Evolutionary conservation across 2,888 invertebrate species (phyloP).

Genomic region (Alloplasta piceator): DNA sequence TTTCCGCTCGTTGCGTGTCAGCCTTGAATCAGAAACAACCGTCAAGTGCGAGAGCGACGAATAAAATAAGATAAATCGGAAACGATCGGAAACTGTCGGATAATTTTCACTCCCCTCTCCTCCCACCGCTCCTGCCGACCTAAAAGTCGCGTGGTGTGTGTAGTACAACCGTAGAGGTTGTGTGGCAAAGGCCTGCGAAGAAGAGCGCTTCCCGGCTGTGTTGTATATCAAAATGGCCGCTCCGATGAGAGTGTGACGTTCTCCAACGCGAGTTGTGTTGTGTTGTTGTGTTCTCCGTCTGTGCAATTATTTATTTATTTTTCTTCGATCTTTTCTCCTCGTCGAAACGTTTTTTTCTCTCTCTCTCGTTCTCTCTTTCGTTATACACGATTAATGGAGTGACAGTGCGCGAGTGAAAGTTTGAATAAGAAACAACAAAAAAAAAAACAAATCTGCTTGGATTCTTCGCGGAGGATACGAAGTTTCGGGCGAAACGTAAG

Average conservation of each 20-base stretch:
- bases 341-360: neutral
- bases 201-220: constrained; percentile 63
- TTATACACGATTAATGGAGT: constrained; percentile 2
- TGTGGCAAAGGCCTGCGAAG: constrained; percentile 31
- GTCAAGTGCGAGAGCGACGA: neutral
- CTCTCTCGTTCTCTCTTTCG: neutral
- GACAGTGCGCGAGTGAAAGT: constrained; percentile 23
- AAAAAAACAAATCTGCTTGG: constrained; percentile 14
- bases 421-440: constrained; percentile 14
- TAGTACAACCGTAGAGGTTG: constrained; percentile 37
- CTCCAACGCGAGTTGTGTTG: constrained; percentile 73
- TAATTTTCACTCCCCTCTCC: constrained; percentile 25
- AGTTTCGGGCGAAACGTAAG: constrained; percentile 33
- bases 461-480: constrained; percentile 19
- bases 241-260: constrained; percentile 77
- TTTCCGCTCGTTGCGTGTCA: neutral
- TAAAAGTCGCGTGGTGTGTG: constrained; percentile 7
- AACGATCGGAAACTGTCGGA: constrained; percentile 38
- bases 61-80: constrained; percentile 30
- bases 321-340: neutral
- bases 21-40: constrained; percentile 16
- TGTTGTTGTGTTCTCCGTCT: constrained; percentile 75
- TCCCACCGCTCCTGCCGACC: neutral
- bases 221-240: constrained; percentile 79
- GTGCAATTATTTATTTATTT: constrained; percentile 63